These are phyloP conservation scores for Turnix velox DNA, from an alignment of 2,113 vertebrate genomes.

Conservation along the genomic window DNA sequence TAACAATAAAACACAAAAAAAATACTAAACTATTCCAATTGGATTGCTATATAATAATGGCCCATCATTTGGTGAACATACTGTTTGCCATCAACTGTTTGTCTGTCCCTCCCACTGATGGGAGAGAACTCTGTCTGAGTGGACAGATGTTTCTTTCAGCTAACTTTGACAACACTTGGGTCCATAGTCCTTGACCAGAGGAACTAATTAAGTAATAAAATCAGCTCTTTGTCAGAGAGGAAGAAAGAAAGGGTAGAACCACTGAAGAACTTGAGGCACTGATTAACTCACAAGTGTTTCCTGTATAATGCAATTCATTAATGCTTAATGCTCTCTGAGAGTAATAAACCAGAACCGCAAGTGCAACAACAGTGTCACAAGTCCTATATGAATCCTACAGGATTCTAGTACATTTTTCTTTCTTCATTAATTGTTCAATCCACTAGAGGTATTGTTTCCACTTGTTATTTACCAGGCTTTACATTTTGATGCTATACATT, in stretches of 20 bases:
- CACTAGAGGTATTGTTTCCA: background rate
- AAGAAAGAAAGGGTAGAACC: background rate
- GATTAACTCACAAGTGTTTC: slow-evolving; percentile 45
- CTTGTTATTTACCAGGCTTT: background rate
- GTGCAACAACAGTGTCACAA: background rate
- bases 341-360: background rate
- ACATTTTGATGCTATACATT: background rate
- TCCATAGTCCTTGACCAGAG: slow-evolving; percentile 33
- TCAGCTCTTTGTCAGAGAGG: slow-evolving; percentile 16
- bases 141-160: slow-evolving; percentile 41
- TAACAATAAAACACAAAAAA: background rate
- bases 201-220: slow-evolving; percentile 63
- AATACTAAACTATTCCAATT: background rate
- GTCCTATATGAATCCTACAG: background rate
- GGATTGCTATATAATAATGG: background rate
- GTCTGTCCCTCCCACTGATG: background rate
- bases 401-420: background rate
- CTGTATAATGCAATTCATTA: background rate
- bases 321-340: background rate
- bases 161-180: slow-evolving; percentile 34
- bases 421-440: background rate
- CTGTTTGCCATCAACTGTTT: slow-evolving; percentile 16
- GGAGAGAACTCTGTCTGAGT: background rate
- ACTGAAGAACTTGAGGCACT: slow-evolving; percentile 5
- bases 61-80: background rate